A percentile compares a stretch with the other conserved stretches of the same genome.
Evolutionary conservation across 2,888 invertebrate species (phyloP).

Genomic region (Brenthis hecate): DNA sequence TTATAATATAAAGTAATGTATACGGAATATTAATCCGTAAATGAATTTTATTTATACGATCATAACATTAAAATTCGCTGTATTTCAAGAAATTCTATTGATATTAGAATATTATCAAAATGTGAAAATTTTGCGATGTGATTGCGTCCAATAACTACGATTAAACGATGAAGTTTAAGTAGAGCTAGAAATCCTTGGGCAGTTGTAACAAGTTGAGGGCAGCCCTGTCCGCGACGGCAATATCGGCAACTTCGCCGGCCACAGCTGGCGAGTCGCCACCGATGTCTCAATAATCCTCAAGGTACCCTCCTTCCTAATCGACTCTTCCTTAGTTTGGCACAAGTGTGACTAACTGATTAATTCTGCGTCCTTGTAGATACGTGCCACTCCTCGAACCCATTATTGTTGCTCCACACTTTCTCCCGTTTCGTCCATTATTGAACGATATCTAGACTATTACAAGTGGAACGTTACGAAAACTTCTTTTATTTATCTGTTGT

Average conservation of each 20-base stretch:
- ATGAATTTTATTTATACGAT: neutral
- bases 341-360: slow-evolving; percentile 82
- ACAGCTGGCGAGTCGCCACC: slow-evolving; percentile 73
- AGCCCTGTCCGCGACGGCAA: slow-evolving; percentile 65
- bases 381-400: slow-evolving; percentile 67
- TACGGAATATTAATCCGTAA: no score
- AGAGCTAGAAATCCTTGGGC: slow-evolving; percentile 67
- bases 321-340: slow-evolving; percentile 77
- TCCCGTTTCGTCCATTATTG: slow-evolving; percentile 69
- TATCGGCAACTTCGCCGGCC: slow-evolving; percentile 74
- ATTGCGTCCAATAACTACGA: slow-evolving; percentile 37
- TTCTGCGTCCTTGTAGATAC: slow-evolving; percentile 65
- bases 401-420: slow-evolving; percentile 73
- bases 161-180: slow-evolving; percentile 71
- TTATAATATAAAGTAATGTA: no score
- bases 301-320: slow-evolving; percentile 80
- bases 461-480: slow-evolving; percentile 52
- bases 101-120: neutral
- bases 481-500: slow-evolving; percentile 68
- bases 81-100: no score
- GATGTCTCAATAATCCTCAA: slow-evolving; percentile 81
- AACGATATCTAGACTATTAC: slow-evolving; percentile 75
- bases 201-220: slow-evolving; percentile 76
- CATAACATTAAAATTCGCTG: neutral
- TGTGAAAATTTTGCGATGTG: neutral